Evolutionary conservation across 2,797 vertebrate species (phyloP).

Genomic region (Hoplostethus mediterraneus): DNA sequence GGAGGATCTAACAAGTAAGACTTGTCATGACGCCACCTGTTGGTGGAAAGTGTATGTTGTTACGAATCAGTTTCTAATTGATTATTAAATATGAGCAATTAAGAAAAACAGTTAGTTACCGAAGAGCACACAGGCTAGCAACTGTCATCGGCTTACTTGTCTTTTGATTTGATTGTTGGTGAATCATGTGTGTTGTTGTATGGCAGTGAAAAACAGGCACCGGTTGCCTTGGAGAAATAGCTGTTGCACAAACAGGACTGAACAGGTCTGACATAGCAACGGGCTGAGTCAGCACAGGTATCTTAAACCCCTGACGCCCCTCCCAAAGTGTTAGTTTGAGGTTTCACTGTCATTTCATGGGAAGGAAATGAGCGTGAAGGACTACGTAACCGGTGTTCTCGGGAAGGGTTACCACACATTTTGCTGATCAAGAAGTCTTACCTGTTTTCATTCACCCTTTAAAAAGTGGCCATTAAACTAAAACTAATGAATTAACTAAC

Average conservation of each 20-base stretch:
- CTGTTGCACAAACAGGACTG: conserved; percentile 15
- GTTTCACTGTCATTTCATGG: conserved; percentile 1
- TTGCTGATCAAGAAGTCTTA: too few relatives aligned
- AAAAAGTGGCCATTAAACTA: too few relatives aligned
- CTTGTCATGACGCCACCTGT: too few relatives aligned
- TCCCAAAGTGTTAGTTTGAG: conserved; percentile 6
- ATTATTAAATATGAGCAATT: background rate
- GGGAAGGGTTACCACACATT: too few relatives aligned
- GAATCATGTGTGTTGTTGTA: background rate
- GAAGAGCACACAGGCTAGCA: background rate
- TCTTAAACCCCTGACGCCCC: background rate
- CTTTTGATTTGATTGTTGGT: background rate
- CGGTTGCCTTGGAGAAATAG: conserved; percentile 14
- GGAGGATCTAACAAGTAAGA: too few relatives aligned
- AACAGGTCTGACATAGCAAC: conserved; percentile 30
- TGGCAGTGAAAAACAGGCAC: conserved; percentile 11
- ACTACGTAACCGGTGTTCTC: background rate
- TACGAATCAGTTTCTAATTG: too few relatives aligned
- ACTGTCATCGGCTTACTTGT: background rate
- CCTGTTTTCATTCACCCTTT: too few relatives aligned
- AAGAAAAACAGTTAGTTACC: background rate
- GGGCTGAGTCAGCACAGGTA: conserved; percentile 6
- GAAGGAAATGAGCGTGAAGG: background rate
- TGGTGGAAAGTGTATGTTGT: too few relatives aligned
- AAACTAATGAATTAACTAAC: too few relatives aligned